Evolutionary conservation across 2,797 vertebrate genomes (phyloP), one percentile per base, ranked within the genome.

Genomic region (Spea hammondii): DNA sequence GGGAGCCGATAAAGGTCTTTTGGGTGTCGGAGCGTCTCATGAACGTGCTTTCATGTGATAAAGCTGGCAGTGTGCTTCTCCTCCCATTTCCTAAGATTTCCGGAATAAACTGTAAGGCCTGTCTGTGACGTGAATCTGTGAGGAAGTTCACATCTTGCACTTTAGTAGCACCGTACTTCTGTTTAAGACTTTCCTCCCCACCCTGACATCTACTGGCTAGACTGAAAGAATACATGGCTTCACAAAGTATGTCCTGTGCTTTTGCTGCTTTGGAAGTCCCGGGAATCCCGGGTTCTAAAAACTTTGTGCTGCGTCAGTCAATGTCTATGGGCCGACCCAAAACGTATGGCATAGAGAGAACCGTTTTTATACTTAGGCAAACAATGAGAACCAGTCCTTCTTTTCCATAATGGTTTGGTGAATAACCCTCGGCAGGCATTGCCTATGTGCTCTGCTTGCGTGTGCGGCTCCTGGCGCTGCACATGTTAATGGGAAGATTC

Each of bases 1-100:
- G 70, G 32, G 77, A 78, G 66, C 66, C 72, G 45, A 71, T 49
- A 50, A 50, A 71, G 17, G 6, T 44, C 59, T 79, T 17, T 47
- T 50, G 65, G 17, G 32, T 79, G 70, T 79, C 71, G 14, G 5
- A 68, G 54, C 17, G 46, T 32, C 17, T 68, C 57, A 54, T 72
- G 51, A 66, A 67, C 62, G 32, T 66, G 62, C 69, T 74, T 69
- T 75, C 49, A 54, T 70, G 57, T 70, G 66, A 48, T 74, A 55
- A 70, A 8, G 8, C 54, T 68, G 1, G 5, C 49, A 69, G 13
- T 4, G 8, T 49, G 60, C 48, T 12, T 79, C 72, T 48, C 66
- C 72, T 75, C 78, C 72, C 59, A 70, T 75, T 79, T 79, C 78
- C 78, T 75, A 55, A 48, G 13, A 72, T 47, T 74, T 79, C 71